Evolutionary conservation across 2,113 vertebrate genomes (phyloP).

Genomic region (Dryoscopus gambensis): DNA sequence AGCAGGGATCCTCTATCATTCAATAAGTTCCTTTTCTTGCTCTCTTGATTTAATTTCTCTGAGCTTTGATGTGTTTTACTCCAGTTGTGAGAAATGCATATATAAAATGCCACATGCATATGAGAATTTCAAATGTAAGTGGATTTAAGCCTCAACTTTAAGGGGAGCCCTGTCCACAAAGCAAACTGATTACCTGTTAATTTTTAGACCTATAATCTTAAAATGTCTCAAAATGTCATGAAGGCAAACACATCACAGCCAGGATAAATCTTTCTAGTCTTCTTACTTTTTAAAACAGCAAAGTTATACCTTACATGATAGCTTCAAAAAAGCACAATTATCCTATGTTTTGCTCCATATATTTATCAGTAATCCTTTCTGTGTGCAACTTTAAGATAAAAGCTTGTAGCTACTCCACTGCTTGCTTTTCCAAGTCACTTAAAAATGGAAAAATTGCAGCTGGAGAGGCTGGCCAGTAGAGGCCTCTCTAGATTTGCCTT

Average conservation of each 20-base stretch:
- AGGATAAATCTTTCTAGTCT: slow-evolving; percentile 35
- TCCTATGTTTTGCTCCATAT: neutral
- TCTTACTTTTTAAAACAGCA: slow-evolving; percentile 5
- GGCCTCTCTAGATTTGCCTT: slow-evolving; percentile 94
- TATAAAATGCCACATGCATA: neutral
- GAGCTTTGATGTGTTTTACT: slow-evolving; percentile 11
- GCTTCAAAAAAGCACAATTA: slow-evolving; percentile 37
- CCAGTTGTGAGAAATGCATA: neutral
- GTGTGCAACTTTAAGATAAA: slow-evolving; percentile 51
- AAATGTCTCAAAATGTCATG: slow-evolving; percentile 27
- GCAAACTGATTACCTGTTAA: neutral
- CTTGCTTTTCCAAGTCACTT: neutral
- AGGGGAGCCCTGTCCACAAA: neutral
- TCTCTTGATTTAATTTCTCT: slow-evolving; percentile 24
- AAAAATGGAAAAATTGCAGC: slow-evolving; percentile 45
- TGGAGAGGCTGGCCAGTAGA: slow-evolving; percentile 82
- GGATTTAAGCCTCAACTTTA: slow-evolving; percentile 31
- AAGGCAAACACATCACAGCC: slow-evolving; percentile 18
- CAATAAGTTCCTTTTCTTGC: neutral
- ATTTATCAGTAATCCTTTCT: slow-evolving; percentile 24
- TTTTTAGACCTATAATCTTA: slow-evolving; percentile 52
- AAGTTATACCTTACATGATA: neutral
- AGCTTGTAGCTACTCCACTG: neutral
- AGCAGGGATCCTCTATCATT: neutral
- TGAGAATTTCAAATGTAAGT: neutral